These are phyloP conservation scores for Drosophila arizonae DNA, from an alignment of 1,140 invertebrate genomes.

Conservation along the genomic window DNA sequence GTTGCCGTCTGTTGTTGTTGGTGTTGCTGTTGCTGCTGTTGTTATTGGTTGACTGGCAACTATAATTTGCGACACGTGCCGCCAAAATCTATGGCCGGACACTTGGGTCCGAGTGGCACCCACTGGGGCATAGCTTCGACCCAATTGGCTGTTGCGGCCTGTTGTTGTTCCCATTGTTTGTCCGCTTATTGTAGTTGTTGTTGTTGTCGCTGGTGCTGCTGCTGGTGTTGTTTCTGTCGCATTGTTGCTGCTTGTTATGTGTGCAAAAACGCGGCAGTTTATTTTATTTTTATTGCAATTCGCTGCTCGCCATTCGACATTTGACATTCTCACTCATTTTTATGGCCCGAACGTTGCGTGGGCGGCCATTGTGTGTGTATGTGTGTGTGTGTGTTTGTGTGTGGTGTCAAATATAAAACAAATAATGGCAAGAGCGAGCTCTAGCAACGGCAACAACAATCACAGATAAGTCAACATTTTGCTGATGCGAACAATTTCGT, in stretches of 20 bases:
- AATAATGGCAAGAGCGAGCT: slow-evolving; percentile 64
- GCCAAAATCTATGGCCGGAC: slow-evolving; percentile 55
- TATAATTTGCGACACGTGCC: slow-evolving; percentile 72
- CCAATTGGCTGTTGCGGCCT: slow-evolving; percentile 6
- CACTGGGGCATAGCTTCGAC: neutral
- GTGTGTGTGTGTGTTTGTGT: slow-evolving; percentile 17
- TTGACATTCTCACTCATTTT: slow-evolving; percentile 53
- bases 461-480: slow-evolving; percentile 75
- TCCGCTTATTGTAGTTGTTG: neutral
- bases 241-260: slow-evolving; percentile 22
- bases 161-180: slow-evolving; percentile 10
- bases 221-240: neutral
- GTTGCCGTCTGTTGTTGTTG: slow-evolving; percentile 20
- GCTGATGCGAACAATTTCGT: slow-evolving; percentile 44
- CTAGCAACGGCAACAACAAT: slow-evolving; percentile 57
- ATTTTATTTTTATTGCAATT: slow-evolving; percentile 79
- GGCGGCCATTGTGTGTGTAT: slow-evolving; percentile 15
- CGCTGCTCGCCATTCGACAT: slow-evolving; percentile 31
- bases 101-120: slow-evolving; percentile 12
- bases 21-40: slow-evolving; percentile 12
- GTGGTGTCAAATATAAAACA: slow-evolving; percentile 77
- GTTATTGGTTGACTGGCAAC: slow-evolving; percentile 38
- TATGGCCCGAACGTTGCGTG: slow-evolving; percentile 47
- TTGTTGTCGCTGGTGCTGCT: slow-evolving; percentile 11
- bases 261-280: slow-evolving; percentile 62